Evolutionary conservation across 2,113 vertebrate species (phyloP), one percentile per base, ranked within the genome.

Genomic region (Rana temporaria): DNA sequence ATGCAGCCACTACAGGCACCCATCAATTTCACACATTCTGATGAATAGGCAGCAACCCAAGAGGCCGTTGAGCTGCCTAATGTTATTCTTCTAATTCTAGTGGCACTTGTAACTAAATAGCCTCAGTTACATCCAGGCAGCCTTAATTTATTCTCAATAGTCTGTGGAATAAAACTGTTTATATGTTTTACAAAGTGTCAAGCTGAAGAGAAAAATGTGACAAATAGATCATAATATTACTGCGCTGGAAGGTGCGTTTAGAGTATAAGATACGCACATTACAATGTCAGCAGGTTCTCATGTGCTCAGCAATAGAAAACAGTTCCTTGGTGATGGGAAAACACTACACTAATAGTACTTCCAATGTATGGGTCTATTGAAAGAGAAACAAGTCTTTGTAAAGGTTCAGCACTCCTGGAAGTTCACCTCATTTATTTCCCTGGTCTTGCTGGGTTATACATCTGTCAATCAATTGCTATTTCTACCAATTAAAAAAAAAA

Each of bases 1-100:
- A 42, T 17, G 22, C 60, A 57, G 26, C 62, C 71, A 55, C 71
- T 67, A 66, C 70, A 74, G 48, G 57, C 72, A 32, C 56, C 72
- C 56, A 75, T 62, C 78, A 65, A 69, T 68, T 79, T 79, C 76
- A 79, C 53, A 79, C 76, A 17, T 81, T 81, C 62, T 65, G 57
- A 75, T 82, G 71, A 67, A 75, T 82, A 82, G 53, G 63, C 70
- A 75, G 42, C 71, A 72, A 38, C 60, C 73, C 38, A 5, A 74
- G 71, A 75, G 67, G 70, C 55, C 34, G 26, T 38, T 66, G 62
- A 82, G 60, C 70, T 12, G 30, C 64, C 56, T 56, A 75, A 74
- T 56, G 52, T 67, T 74, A 82, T 70, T 75, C 52, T 72, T 38
- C 48, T 82, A 48, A 81, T 81, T 34, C 68, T 16, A 26, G 42